phyloP scores from a whole-genome alignment of 2,888 invertebrate genomes.

The Luffia ferchaultella region DNA sequence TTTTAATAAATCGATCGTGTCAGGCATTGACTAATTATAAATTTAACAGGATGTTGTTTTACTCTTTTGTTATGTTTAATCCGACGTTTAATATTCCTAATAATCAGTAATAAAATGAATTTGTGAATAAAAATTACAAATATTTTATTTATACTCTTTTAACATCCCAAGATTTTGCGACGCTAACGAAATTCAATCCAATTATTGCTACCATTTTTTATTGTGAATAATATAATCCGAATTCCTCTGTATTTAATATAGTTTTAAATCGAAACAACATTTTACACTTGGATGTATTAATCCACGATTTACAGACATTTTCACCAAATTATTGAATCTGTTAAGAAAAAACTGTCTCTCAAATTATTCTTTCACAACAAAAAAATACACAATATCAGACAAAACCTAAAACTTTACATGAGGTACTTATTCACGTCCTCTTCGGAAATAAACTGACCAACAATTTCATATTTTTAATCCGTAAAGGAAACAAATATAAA shows the following conservation, averaged over 20 bases:
- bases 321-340: too few relatives aligned
- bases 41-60: slow-evolving; percentile 48
- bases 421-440: too few relatives aligned
- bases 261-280: slow-evolving; percentile 12
- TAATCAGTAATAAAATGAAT: slow-evolving; percentile 57
- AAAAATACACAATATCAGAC: too few relatives aligned
- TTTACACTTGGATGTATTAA: too few relatives aligned
- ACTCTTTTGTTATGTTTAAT: slow-evolving; percentile 57
- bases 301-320: too few relatives aligned
- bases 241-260: slow-evolving; percentile 3
- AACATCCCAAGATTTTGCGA: slow-evolving; percentile 36
- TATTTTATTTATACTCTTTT: slow-evolving; percentile 31
- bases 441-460: too few relatives aligned
- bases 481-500: too few relatives aligned
- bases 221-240: slow-evolving; percentile 19
- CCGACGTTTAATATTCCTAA: slow-evolving; percentile 49
- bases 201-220: slow-evolving; percentile 53
- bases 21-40: slow-evolving; percentile 35
- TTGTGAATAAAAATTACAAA: slow-evolving; percentile 34
- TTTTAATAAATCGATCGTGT: slow-evolving; percentile 25
- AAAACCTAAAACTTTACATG: too few relatives aligned
- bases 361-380: too few relatives aligned
- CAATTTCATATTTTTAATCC: too few relatives aligned
- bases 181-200: slow-evolving; percentile 31
- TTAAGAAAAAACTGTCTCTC: too few relatives aligned